Base-by-base conservation (phyloP, 2,113 vertebrate genomes). In the Mystacornis crossleyi region DNA sequence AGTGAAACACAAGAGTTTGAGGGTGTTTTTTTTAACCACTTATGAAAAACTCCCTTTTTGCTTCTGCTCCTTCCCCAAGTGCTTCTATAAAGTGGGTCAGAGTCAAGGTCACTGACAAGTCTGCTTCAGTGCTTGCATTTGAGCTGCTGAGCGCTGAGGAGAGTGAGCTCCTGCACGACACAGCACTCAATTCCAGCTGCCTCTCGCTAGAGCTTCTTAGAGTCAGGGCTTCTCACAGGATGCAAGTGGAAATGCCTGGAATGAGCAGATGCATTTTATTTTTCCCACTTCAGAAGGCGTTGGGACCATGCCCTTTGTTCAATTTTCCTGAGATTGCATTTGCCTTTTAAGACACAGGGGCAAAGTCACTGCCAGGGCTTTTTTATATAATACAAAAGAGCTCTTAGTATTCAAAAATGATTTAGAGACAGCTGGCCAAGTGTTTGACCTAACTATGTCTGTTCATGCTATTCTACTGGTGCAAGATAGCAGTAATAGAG, bases 381-480 rank as follows among this genome's bases (percentile, higher is more conserved):
- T 93, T 95, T 92, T 80, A 74, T 96, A 88, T 88, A 78, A 89
- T 67, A 96, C 92, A 94, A 96, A 95, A 93, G 94, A 95, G 67
- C 82, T 93, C 75, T 94, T 96, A 92, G 93, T 92, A 96, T 94
- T 96, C 71, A 83, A 93, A 96, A 93, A 94, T 86, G 64, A 95
- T 94, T 95, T 96, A 86, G 74, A 94, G 93, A 91, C 93, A 97
- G 78, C 81, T 86, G 95, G 95, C 93, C 93, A 95, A 97, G 92
- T 91, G 93, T 93, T 96, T 96, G 92, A 96, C 95, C 93, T 91
- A 80, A 77, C 85, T 90, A 2, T 71, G 88, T 82, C 81, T 90
- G 90, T 58, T 90, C 60, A 0, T 81, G 90, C 71, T 94, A 36
- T 94, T 93, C 72, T 82, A 90, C 66, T 94, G 82, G 82, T 83